A percentile compares a stretch with the other conserved stretches of the same genome.
These are phyloP conservation scores for Nephrocerus scutellatus DNA, from an alignment of 2,888 invertebrate species.

Conservation along the genomic window DNA sequence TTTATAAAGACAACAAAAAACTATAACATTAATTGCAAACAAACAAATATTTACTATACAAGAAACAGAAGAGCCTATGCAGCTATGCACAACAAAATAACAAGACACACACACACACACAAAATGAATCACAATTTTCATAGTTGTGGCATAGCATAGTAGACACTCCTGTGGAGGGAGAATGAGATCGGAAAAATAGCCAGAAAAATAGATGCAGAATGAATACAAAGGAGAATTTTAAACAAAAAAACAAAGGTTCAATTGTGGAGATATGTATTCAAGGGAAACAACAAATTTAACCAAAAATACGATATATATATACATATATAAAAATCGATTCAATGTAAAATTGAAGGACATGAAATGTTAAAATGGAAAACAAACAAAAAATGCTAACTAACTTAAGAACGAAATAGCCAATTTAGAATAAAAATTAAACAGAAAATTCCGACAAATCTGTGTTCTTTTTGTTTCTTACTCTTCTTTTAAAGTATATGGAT, in stretches of 20 bases:
- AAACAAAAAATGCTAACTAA: conserved; percentile 6
- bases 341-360: too few relatives aligned
- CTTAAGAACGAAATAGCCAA: conserved; percentile 15
- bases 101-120: too few relatives aligned
- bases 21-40: conserved; percentile 3
- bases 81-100: conserved; percentile 3
- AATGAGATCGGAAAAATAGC: too few relatives aligned
- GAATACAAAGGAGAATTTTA: conserved; percentile 5
- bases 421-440: conserved; percentile 7
- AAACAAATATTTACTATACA: conserved; percentile 9
- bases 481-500: too few relatives aligned
- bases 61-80: too few relatives aligned
- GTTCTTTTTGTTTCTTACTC: neutral
- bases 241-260: conserved; percentile 1
- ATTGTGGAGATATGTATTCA: neutral
- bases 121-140: too few relatives aligned
- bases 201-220: too few relatives aligned
- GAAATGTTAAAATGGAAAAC: conserved; percentile 5
- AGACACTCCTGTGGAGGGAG: too few relatives aligned
- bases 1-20: conserved; percentile 4
- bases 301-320: conserved; percentile 1
- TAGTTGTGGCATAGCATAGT: too few relatives aligned
- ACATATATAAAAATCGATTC: too few relatives aligned
- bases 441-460: too few relatives aligned
- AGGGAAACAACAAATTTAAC: conserved; percentile 1